These are phyloP conservation scores for Hydrozoanthus tunicans DNA, from an alignment of 64 coral and sea anemone genomes.

Conservation along the genomic window DNA sequence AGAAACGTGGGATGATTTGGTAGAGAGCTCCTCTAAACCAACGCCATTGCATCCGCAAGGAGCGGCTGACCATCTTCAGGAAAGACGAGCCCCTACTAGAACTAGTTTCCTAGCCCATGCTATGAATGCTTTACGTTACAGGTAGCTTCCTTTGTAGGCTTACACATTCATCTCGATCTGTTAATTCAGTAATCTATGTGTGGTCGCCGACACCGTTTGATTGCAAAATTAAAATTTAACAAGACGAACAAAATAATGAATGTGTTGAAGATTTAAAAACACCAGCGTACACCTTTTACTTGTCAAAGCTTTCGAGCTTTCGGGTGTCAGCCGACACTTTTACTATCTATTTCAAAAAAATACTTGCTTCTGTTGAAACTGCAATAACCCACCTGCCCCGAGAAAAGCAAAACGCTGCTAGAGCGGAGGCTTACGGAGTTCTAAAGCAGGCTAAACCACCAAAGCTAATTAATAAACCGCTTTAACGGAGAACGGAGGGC, in stretches of 20 bases:
- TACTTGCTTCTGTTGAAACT: constrained; percentile 39
- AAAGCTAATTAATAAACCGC: constrained; percentile 2
- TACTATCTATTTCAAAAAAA: neutral
- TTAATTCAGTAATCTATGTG: too few relatives aligned
- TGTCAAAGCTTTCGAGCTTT: too few relatives aligned
- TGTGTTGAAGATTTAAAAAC: too few relatives aligned
- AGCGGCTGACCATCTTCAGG: neutral
- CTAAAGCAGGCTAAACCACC: constrained; percentile 39
- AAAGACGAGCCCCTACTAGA: constrained; percentile 34
- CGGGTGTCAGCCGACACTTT: too few relatives aligned
- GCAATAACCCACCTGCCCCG: constrained; percentile 4
- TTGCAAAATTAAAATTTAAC: too few relatives aligned
- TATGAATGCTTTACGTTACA: constrained; percentile 39
- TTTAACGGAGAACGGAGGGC: constrained; percentile 1
- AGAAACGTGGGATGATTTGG: constrained; percentile 77
- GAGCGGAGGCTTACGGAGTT: constrained; percentile 10
- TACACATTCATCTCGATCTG: too few relatives aligned
- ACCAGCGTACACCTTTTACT: too few relatives aligned
- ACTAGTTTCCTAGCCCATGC: constrained; percentile 47
- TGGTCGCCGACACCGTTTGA: too few relatives aligned
- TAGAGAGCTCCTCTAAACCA: constrained; percentile 55
- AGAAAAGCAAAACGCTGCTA: constrained; percentile 8
- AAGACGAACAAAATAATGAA: too few relatives aligned
- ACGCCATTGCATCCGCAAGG: constrained; percentile 11
- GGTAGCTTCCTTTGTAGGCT: neutral